Evolutionary conservation across 2,888 invertebrate genomes (phyloP), one percentile per base, ranked within the genome.

Genomic region (Mesorhabditis spiculigera): DNA sequence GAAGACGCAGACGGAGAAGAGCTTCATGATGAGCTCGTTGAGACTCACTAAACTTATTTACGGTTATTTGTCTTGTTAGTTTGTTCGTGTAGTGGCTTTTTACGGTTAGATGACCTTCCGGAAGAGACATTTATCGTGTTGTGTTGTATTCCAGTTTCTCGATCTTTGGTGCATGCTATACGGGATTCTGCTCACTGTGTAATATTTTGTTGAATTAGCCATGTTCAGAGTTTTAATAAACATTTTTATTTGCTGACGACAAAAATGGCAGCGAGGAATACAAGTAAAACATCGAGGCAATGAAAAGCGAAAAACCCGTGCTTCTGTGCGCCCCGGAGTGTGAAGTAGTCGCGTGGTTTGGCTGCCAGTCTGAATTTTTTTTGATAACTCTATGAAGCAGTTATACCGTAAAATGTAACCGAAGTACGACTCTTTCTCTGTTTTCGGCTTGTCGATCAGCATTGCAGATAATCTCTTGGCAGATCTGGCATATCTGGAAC

Each of bases 331-430:
- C 81, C 75, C 68, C 76, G 72, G 43, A 85, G 73, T 3, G 77
- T 78, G 72, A 84, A 84, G 50, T 78, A 74, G 6, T 73, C 69
- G 0, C 71, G 72, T 63, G 76, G 74, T 65, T 73, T 67, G 5
- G 73, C 76, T 0, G 84, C 81, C 45, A 85, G 69, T 70, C 80
- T 82, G 43, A 85, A 72, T 5, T 77, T 73, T 70, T 84, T 75
- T 28, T 28, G 28, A 28, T 28, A 28, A 28, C 28, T 28, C 28
- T 28, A 28, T 28, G 28, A 28, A 28, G 28, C 28, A 28, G 28
- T 28, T 28, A n/a, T n/a, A 50, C 58, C 58, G 8, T n/a, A 50
- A 50, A 50, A 50, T 50, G 58, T 50, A 50, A 50, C 10, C 70
- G 4, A 74, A 73, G 63, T 74, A 75, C 4, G 73, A 75, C 43